Evolutionary conservation across 2,113 vertebrate genomes (phyloP), one percentile per base, ranked within the genome.

Genomic region (Telmatochromis sp.): DNA sequence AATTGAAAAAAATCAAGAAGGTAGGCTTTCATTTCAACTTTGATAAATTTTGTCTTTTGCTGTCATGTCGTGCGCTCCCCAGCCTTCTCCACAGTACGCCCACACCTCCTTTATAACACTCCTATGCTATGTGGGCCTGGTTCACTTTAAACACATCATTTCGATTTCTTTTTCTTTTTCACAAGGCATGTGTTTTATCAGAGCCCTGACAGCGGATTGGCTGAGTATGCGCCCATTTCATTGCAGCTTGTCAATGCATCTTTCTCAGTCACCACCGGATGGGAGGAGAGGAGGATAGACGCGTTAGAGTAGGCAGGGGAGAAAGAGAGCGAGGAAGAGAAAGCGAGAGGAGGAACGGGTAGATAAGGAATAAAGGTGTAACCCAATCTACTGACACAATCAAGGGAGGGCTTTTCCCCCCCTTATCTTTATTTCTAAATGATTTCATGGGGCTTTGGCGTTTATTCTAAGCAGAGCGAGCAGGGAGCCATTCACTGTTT

Each of bases 161-260:
- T 82, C 7, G 33, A 80, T 86, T 80, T 82, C 26, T 81, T 51
- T 35, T 47, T 82, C 60, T 87, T 75, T 78, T 78, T 55, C 49
- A 35, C 40, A 10, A 54, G 47, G 40, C 53, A 73, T 81, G 42
- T 60, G 26, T 86, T 92, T 79, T 78, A 87, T 89, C 85, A 17
- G 86, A 84, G 28, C 63, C 54, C 80, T 82, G 78, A 9, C 84
- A 89, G 88, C 47, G 63, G 93, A 94, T 92, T 94, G 92, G 94
- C 83, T 92, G 88, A 53, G 58, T 83, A 80, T 89, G 87, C 89
- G 85, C 90, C 89, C 88, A 92, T 92, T 94, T 95, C 90, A 89
- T 91, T 93, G 94, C 95, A 86, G 92, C 85, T 90, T 94, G 94
- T 94, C 93, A 93, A 81, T 92, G 92, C 94, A 91, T 93, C 87